These are phyloP conservation scores for Numida meleagris DNA, from an alignment of 2,113 vertebrate species.

Conservation along the genomic window DNA sequence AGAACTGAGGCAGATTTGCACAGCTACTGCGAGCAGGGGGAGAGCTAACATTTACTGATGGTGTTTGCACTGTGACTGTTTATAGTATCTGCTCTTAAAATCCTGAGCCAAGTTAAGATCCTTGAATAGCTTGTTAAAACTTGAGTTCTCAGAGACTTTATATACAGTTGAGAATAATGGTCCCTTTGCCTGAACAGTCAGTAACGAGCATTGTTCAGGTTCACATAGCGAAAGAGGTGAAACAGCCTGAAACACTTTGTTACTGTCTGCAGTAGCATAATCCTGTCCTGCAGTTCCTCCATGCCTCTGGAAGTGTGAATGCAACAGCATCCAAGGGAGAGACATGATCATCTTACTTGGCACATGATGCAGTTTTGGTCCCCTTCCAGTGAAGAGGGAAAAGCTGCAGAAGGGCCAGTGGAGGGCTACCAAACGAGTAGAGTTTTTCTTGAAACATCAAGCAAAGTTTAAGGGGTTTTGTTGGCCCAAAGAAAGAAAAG, in stretches of 20 bases:
- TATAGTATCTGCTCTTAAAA: not conserved
- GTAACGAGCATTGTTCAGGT: accelerated
- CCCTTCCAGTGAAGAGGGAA: not conserved
- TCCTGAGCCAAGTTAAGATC: not conserved
- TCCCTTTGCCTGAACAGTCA: not conserved
- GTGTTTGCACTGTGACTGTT: not conserved
- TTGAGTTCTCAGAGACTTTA: not conserved
- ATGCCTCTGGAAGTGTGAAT: not conserved
- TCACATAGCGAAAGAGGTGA: accelerated
- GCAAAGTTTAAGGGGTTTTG: not conserved
- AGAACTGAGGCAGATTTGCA: not conserved
- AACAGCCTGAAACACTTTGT: not conserved
- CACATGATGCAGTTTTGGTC: not conserved
- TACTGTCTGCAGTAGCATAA: not conserved
- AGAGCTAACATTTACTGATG: not conserved
- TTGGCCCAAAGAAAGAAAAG: not conserved
- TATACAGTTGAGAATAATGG: not conserved
- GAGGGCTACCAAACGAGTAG: not conserved
- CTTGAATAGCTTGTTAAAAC: not conserved
- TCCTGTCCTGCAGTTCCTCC: accelerated
- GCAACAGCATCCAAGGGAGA: not conserved
- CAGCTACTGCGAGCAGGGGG: not conserved
- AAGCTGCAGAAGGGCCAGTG: not conserved
- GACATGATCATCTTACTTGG: accelerated
- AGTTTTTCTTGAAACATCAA: accelerated